Evolutionary conservation across 2,113 vertebrate genomes (phyloP), one percentile per base, ranked within the genome.

Genomic region (Plotosus lineatus): DNA sequence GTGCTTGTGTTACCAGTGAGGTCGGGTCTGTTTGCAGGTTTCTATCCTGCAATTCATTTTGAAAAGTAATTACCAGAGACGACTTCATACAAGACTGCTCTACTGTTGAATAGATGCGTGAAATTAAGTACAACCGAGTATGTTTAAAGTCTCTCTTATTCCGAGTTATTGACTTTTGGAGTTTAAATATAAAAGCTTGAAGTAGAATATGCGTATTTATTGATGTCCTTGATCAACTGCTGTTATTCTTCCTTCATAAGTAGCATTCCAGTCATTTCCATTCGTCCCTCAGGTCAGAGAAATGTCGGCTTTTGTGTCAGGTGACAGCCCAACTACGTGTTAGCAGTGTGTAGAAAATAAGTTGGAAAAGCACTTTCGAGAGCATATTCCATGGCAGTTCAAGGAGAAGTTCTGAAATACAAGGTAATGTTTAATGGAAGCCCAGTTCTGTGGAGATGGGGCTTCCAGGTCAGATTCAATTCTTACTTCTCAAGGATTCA

Each of bases 321-420:
- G 65, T 44, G 44, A 14, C 14, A 44, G 26, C 26, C 50, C 15
- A 17, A n/a, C n/a, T n/a, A n/a, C 48, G 11, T 7, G 69, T 51
- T 33, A 26, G 61, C 17, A 44, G 26, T 31, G 42, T 6, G 31
- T 73, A 46, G 19, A 73, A 73, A 73, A 50, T 73, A 73, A 46
- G 28, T 51, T 73, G 31, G 28, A 36, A 73, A 73, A 73, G 69
- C 28, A 51, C 46, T 51, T 51, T 73, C 33, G 50, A 51, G 9
- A 73, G 69, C 50, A 28, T 15, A 33, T 48, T 42, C 69, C 3
- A 31, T 36, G 19, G 17, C 69, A 73, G 55, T 61, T 77, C n/a
- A 28, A 38, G 53, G 55, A 77, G 74, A 60, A 76, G 40, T 60
- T 44, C n/a, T 61, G 28, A 21, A 44, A 17, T 33, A 33, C 69